A percentile compares a stretch with the other conserved stretches of the same genome.
Conservation (phyloP, 2,113 vertebrate genomes). For the Phoxinus phoxinus region DNA sequence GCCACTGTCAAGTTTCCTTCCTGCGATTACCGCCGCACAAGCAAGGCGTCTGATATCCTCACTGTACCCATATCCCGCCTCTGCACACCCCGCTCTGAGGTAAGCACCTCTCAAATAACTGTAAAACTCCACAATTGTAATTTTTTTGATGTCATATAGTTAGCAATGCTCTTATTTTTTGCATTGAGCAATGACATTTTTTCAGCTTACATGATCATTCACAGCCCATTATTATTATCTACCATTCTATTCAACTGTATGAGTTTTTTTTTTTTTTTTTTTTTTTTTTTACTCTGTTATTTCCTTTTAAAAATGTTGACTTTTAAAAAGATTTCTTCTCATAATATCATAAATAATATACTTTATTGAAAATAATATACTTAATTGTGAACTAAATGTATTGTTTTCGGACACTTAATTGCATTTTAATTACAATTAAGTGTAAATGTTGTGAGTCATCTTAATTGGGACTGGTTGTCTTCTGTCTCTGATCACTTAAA, state of each 20-base stretch:
- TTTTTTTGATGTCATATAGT: no score
- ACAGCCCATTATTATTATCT: neutral
- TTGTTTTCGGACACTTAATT: neutral
- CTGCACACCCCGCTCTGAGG: conserved; percentile 95
- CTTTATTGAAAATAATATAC: neutral
- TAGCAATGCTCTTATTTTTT: neutral
- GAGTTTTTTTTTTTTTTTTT: no score
- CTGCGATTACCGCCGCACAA: conserved; percentile 89
- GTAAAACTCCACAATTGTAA: no score
- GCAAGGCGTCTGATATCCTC: conserved; percentile 92
- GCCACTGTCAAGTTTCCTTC: conserved; percentile 94
- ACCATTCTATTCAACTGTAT: neutral
- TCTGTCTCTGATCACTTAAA: no score
- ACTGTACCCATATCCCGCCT: conserved; percentile 96
- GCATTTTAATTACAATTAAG: neutral
- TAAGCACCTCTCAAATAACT: conserved; percentile 62
- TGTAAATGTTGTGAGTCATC: neutral
- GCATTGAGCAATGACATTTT: neutral
- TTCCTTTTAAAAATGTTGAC: neutral
- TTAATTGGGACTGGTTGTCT: no score
- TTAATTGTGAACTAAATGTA: neutral
- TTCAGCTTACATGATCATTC: neutral
- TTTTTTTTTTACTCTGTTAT: neutral
- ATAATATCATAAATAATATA: neutral
- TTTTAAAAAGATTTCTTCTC: no score